These are phyloP conservation scores for Bombus affinis DNA, from an alignment of 1,140 invertebrate genomes.

Conservation along the genomic window DNA sequence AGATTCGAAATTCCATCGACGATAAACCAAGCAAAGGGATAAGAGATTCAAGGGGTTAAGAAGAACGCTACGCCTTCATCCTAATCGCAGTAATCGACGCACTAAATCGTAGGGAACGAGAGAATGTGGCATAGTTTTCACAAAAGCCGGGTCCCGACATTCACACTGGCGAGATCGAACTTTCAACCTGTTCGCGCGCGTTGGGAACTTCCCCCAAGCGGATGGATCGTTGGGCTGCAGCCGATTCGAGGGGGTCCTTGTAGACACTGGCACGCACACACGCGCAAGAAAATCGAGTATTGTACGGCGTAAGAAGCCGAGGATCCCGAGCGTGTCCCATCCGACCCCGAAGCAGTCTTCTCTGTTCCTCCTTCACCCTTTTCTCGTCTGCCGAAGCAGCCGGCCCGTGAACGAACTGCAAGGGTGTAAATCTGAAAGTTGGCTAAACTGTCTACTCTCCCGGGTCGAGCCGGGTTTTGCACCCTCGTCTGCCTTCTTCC, in stretches of 20 bases:
- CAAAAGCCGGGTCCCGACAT: constrained; percentile 17
- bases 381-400: constrained; percentile 66
- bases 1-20: too few species aligned
- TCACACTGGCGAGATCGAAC: constrained; percentile 8
- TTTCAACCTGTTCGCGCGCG: constrained; percentile 31
- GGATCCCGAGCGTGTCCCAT: constrained; percentile 7
- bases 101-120: constrained; percentile 20
- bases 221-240: neutral
- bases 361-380: neutral
- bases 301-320: constrained; percentile 47
- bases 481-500: constrained; percentile 53
- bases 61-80: neutral
- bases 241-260: neutral
- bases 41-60: neutral
- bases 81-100: neutral
- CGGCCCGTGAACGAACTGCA: constrained; percentile 76
- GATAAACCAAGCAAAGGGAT: too few species aligned
- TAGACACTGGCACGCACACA: constrained; percentile 19
- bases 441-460: constrained; percentile 76
- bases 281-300: constrained; percentile 51
- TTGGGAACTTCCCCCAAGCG: neutral
- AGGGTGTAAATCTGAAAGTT: constrained; percentile 80
- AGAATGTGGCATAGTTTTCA: neutral
- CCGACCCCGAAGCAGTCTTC: constrained; percentile 6
- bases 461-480: constrained; percentile 59